phyloP scores from a whole-genome alignment of 1,140 invertebrate species.

The Drosophila trapezifrons region DNA sequence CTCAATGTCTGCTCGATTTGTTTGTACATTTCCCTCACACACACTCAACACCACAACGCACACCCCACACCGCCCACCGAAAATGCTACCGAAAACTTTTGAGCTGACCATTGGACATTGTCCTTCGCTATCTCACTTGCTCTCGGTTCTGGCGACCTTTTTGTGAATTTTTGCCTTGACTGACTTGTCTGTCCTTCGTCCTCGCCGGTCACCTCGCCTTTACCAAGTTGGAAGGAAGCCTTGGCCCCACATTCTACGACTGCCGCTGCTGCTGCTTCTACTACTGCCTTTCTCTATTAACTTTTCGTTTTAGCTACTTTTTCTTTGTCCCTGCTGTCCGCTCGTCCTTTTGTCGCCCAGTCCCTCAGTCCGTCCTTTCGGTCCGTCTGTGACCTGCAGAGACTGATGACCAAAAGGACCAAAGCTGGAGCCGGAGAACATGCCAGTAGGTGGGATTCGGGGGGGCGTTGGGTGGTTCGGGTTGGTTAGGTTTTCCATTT shows the following conservation, averaged over 20 bases:
- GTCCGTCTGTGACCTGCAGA: slow-evolving; percentile 72
- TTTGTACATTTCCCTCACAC: slow-evolving; percentile 69
- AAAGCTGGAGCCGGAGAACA: background rate
- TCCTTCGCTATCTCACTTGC: slow-evolving; percentile 39
- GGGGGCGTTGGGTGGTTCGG: slow-evolving; percentile 19
- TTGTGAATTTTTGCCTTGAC: slow-evolving; percentile 77
- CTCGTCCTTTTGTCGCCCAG: slow-evolving; percentile 10
- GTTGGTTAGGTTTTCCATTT: slow-evolving; percentile 46
- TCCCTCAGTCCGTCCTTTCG: slow-evolving; percentile 31
- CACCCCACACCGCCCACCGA: slow-evolving; percentile 1
- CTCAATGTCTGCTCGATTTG: slow-evolving; percentile 79
- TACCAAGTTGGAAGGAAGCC: slow-evolving; percentile 54
- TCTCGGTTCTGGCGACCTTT: slow-evolving; percentile 55
- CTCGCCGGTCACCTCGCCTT: slow-evolving; percentile 33
- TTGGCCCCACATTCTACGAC: slow-evolving; percentile 69
- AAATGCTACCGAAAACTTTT: slow-evolving; percentile 32
- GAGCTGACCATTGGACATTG: slow-evolving; percentile 52
- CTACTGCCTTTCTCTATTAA: slow-evolving; percentile 76
- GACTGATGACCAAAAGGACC: slow-evolving; percentile 69
- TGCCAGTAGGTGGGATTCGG: background rate
- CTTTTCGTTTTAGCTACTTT: slow-evolving; percentile 81
- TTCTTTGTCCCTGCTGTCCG: slow-evolving; percentile 61
- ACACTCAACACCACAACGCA: slow-evolving; percentile 1
- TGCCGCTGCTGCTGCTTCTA: slow-evolving; percentile 48
- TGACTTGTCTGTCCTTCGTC: slow-evolving; percentile 54